Base-by-base conservation (phyloP, 2,797 vertebrate species). In the Caiman crocodilus region DNA sequence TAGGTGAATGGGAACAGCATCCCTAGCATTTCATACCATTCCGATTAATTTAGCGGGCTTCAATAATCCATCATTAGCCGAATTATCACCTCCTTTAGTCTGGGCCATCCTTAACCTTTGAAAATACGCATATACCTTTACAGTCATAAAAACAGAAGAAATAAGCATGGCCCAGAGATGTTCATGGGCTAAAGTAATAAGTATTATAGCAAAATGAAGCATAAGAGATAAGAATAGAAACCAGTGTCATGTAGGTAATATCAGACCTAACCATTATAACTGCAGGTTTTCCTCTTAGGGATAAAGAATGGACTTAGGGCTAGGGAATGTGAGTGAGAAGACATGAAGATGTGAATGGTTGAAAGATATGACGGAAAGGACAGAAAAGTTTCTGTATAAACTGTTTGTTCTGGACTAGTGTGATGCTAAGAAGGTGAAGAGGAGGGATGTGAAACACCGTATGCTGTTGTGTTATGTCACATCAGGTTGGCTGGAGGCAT, bases 141-240 rank as follows among this genome's bases (percentile, higher is more conserved):
- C 69, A 2, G 69, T 82, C 74, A 78, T 69, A 58, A 65, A 87
- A 87, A 85, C 17, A 42, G 42, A 42, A 42, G 10, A 42, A 42
- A 69, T 32, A 35, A 14, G 32, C 30, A 11, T 50, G 28, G 26
- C 10, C 26, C 16, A 74, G 65, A 20, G 25, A 6, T 1, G 30
- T 6, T 89, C 25, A 58, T 18, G 25, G 63, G 35, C 71, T 11
- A 18, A 32, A 74, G 32, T 84, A 15, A 56, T 12, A 26, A 64
- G 79, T 10, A 2, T 15, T 9, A 26, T 0, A 1, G 59, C 3
- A 85, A 6, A 1, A 0, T 2, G 26, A 35, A 32, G 3, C 0
- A 0, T 3, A 4, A 17, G 35, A 60, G 23, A 0, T 3, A 8
- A 16, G 10, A 32, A 6, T 67, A 69, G 18, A 69, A 12, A 12